phyloP scores from a whole-genome alignment of 2,888 invertebrate species.

The Willowsia nigromaculata region DNA sequence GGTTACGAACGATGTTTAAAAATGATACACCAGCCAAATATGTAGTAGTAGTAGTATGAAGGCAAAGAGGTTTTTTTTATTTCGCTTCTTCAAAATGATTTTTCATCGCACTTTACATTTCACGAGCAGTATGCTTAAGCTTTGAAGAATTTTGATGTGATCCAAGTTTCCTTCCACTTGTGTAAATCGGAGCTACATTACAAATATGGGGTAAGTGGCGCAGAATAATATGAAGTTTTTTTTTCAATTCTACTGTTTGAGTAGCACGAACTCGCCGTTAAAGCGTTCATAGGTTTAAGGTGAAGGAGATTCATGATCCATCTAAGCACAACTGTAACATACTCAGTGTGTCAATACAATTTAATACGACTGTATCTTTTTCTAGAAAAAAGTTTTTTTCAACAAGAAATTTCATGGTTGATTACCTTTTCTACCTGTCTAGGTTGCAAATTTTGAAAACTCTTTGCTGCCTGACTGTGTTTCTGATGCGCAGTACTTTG shows the following conservation, averaged over 20 bases:
- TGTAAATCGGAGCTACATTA: neutral
- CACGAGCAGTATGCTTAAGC: neutral
- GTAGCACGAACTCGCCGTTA: neutral
- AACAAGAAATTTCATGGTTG: constrained; percentile 51
- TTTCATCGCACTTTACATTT: neutral
- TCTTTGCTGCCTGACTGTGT: neutral
- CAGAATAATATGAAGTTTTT: constrained; percentile 1
- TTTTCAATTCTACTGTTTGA: neutral
- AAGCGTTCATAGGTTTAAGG: neutral
- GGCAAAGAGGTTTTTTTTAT: too few species aligned
- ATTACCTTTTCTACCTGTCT: constrained; percentile 54
- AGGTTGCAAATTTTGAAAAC: constrained; percentile 46
- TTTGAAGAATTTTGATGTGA: constrained; percentile 1
- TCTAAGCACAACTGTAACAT: neutral
- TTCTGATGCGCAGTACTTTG: neutral
- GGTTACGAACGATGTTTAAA: neutral
- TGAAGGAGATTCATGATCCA: constrained; percentile 12
- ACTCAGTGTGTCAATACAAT: constrained; percentile 22
- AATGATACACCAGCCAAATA: too few species aligned
- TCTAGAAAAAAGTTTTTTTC: neutral
- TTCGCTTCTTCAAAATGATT: neutral
- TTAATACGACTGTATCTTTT: constrained; percentile 32
- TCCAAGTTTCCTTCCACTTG: neutral
- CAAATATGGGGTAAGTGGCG: constrained; percentile 16
- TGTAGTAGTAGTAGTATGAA: too few species aligned